These are phyloP conservation scores for Helicoverpa zea DNA, from an alignment of 1,140 invertebrate species.

Conservation along the genomic window DNA sequence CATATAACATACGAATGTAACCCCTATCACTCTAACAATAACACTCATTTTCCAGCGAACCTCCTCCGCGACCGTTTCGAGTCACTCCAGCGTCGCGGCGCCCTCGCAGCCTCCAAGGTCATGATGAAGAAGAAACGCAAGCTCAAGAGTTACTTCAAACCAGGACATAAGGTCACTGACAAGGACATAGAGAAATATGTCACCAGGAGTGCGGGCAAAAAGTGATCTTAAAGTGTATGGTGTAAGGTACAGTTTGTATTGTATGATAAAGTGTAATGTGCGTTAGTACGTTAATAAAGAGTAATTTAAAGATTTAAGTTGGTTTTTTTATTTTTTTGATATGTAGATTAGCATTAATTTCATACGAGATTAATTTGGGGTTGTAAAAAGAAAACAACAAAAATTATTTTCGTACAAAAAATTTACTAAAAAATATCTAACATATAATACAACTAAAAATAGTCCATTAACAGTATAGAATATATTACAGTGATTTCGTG, in stretches of 20 bases:
- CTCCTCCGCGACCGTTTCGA: conserved; percentile 78
- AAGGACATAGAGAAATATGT: conserved; percentile 54
- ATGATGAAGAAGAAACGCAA: conserved; percentile 83
- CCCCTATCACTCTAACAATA: conserved; percentile 28
- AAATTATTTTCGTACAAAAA: conserved; percentile 62
- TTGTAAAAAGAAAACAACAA: conserved; percentile 33
- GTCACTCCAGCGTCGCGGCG: conserved; percentile 76
- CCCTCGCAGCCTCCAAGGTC: conserved; percentile 76
- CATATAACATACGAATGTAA: not conserved
- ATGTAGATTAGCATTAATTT: no score
- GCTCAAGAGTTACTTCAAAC: conserved; percentile 81
- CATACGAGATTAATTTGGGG: not conserved
- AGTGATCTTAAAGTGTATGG: conserved; percentile 17
- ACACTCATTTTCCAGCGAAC: conserved; percentile 67
- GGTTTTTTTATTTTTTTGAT: not conserved
- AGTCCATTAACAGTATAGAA: conserved; percentile 56
- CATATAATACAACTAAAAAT: conserved; percentile 62
- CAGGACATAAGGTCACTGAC: conserved; percentile 81
- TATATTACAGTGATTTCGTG: conserved; percentile 70
- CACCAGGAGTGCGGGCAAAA: conserved; percentile 27
- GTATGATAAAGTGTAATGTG: conserved; percentile 17
- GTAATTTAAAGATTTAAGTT: conserved; percentile 19
- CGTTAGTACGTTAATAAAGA: conserved; percentile 36
- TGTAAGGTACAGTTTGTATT: not conserved
- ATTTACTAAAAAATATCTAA: conserved; percentile 73